phyloP scores from a whole-genome alignment of 2,888 invertebrate genomes.

The Aquatica leii region DNA sequence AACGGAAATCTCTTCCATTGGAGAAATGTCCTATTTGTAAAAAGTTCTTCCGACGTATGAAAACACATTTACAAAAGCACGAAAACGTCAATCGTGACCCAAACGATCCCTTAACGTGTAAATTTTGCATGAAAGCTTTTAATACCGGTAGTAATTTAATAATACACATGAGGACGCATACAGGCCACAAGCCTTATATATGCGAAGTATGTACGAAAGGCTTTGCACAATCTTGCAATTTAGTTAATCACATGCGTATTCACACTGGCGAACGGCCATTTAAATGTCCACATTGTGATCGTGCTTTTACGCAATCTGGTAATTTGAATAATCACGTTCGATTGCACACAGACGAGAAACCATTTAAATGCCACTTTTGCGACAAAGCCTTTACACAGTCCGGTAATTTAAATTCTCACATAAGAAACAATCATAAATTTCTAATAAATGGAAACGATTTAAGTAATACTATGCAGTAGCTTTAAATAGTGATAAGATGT shows the following conservation, averaged over 20 bases:
- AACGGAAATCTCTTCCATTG: slow-evolving; percentile 56
- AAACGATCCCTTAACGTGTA: slow-evolving; percentile 50
- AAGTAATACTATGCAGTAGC: slow-evolving; percentile 24
- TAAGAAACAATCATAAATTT: slow-evolving; percentile 57
- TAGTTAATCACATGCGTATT: slow-evolving; percentile 58
- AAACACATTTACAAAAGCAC: slow-evolving; percentile 60
- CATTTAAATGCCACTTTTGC: slow-evolving; percentile 59
- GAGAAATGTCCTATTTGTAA: slow-evolving; percentile 60
- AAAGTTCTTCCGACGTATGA: slow-evolving; percentile 59
- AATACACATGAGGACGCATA: slow-evolving; percentile 58
- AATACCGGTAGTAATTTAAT: slow-evolving; percentile 56
- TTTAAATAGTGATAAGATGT: slow-evolving; percentile 20
- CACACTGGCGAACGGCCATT: slow-evolving; percentile 59
- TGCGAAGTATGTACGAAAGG: slow-evolving; percentile 58
- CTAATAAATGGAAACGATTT: slow-evolving; percentile 23
- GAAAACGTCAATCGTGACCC: slow-evolving; percentile 48
- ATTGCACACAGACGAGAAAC: slow-evolving; percentile 59
- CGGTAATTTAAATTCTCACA: slow-evolving; percentile 59
- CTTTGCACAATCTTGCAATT: slow-evolving; percentile 58
- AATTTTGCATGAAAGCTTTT: slow-evolving; percentile 53
- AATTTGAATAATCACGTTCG: slow-evolving; percentile 59
- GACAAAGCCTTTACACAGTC: slow-evolving; percentile 59
- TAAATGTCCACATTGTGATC: slow-evolving; percentile 59
- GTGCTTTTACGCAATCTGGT: slow-evolving; percentile 60
- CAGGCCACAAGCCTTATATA: slow-evolving; percentile 56